Base-by-base conservation (phyloP, 2,113 vertebrate genomes). In the Oxyura jamaicensis region DNA sequence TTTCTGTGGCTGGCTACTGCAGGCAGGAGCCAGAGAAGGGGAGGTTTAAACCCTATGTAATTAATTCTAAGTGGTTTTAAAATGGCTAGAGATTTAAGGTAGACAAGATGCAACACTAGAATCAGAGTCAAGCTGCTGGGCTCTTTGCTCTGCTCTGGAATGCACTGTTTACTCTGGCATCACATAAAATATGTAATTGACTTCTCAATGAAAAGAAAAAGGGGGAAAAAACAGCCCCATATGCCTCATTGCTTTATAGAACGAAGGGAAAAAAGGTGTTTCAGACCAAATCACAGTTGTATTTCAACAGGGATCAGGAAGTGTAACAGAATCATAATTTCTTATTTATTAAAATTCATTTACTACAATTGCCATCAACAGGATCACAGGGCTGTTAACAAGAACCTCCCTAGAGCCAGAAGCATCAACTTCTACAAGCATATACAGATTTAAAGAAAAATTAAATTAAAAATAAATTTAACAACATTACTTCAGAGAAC, bases 31-130 rank as follows among this genome's bases (percentile, higher is more conserved):
- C 29, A 59, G 73, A 79, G 60, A 80, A 79, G 59, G 48, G 58
- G 48, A 74, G 63, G 81, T 94, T 88, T 94, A 94, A 94, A 91
- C 81, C 87, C 74, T 65, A 80, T 56, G 73, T 88, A 94, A 93
- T 91, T 91, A 96, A 96, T 88, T 96, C 83, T 91, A 95, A 91
- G 81, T 93, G 88, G 69, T 69, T 96, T 90, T 94, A 68, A 90
- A 97, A 90, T 46, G 68, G 75, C 72, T 77, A 88, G 67, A 91
- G 68, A 92, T 90, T 93, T 88, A 91, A 95, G 88, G 77, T 62
- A 96, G 92, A 78, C 88, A 87, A 95, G 91, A 95, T 76, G 73
- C 29, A 94, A 66, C 62, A 66, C 55, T 89, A 78, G 59, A 93
- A 87, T 68, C 44, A 50, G 86, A 95, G 69, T 84, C 88, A 94